Percentiles rank a stretch among this genome's conserved stretches.
Conservation (phyloP, 30 jellyfish, hydroid and myxozoan genomes). For the Chironex yamaguchii region DNA sequence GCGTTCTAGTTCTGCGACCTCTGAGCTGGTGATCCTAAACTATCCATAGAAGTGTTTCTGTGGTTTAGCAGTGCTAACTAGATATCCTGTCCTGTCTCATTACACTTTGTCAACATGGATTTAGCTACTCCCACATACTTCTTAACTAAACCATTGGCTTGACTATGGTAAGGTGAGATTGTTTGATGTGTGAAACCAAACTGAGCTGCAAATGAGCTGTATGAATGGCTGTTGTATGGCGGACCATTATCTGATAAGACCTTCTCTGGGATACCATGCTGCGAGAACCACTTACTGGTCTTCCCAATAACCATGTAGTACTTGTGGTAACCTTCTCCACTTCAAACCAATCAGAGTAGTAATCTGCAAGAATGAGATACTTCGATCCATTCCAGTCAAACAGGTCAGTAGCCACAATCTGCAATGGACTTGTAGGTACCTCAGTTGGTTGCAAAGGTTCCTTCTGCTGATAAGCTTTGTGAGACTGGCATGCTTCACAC, state of each 20-base stretch:
- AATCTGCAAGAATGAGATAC: conserved; percentile 41
- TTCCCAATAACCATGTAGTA: conserved; percentile 25
- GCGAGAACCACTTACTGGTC: conserved; percentile 12
- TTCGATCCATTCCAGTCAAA: conserved; percentile 9
- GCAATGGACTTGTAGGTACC: conserved; percentile 54
- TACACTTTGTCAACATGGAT: too few relatives aligned
- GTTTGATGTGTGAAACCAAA: conserved; percentile 43
- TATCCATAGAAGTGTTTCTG: too few relatives aligned
- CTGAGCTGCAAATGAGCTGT: neutral
- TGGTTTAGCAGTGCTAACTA: too few relatives aligned
- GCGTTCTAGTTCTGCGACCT: too few relatives aligned
- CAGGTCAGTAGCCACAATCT: conserved; percentile 43
- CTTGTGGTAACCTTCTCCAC: conserved; percentile 4
- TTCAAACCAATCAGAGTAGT: conserved; percentile 31
- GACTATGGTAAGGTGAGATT: too few relatives aligned
- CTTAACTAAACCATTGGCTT: too few relatives aligned
- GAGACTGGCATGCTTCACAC: conserved; percentile 26
- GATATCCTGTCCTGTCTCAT: too few relatives aligned
- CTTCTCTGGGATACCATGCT: conserved; percentile 54
- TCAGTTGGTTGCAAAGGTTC: conserved; percentile 60
- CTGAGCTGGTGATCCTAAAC: too few relatives aligned
- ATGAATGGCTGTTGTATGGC: conserved; percentile 16
- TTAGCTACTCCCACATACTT: too few relatives aligned
- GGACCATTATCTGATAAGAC: conserved; percentile 60
- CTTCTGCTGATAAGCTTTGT: neutral